Conservation (phyloP, 2,797 vertebrate genomes). For the Peromyscus eremicus region DNA sequence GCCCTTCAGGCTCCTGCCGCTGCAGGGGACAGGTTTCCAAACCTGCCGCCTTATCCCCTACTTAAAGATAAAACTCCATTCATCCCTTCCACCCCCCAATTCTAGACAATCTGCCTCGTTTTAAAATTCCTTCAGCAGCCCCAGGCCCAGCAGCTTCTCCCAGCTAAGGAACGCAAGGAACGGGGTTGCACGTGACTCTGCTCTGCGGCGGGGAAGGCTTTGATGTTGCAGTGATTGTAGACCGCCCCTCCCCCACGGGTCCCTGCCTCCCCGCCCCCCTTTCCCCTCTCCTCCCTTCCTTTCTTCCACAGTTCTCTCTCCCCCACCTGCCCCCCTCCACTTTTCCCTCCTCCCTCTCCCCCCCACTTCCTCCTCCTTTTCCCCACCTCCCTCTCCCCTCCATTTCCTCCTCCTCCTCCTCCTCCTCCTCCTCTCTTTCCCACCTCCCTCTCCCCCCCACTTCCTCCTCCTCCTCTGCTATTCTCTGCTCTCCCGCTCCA, state of each 20-base stretch:
- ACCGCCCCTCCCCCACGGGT: neutral
- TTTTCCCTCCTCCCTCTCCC: neutral
- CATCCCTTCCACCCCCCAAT: slow-evolving; percentile 33
- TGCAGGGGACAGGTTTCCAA: neutral
- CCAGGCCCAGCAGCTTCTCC: slow-evolving; percentile 80
- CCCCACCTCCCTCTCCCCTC: neutral
- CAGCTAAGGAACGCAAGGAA: slow-evolving; percentile 57
- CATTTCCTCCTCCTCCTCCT: neutral
- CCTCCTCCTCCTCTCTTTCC: neutral
- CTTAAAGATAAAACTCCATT: slow-evolving; percentile 15
- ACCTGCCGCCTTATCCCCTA: neutral
- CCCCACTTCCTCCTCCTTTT: neutral
- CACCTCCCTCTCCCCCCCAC: neutral
- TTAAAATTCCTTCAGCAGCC: slow-evolving; percentile 82
- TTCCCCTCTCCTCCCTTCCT: neutral
- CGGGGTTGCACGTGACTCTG: slow-evolving; percentile 77
- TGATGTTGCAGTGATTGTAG: slow-evolving; percentile 77
- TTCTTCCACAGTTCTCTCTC: too few species aligned
- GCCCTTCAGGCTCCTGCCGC: neutral
- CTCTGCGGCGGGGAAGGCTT: slow-evolving; percentile 78
- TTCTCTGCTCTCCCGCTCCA: neutral
- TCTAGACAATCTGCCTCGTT: slow-evolving; percentile 74
- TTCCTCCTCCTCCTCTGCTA: neutral
- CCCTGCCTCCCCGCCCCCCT: neutral
- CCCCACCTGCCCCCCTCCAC: too few species aligned